These are phyloP conservation scores for Chalcis sispes DNA, from an alignment of 2,888 invertebrate genomes.

Conservation along the genomic window DNA sequence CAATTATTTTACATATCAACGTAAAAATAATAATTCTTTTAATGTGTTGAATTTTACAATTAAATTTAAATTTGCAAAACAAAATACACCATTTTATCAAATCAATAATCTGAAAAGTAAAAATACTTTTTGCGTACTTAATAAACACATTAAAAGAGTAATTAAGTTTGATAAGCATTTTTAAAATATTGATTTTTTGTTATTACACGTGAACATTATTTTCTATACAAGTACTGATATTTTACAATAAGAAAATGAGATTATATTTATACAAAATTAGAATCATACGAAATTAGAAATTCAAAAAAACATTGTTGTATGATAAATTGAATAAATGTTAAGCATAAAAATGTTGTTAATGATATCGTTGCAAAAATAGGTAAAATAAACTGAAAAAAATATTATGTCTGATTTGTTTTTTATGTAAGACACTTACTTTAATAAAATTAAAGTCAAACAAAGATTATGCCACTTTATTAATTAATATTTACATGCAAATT, in stretches of 20 bases:
- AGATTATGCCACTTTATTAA: neutral
- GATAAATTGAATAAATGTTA: slow-evolving; percentile 15
- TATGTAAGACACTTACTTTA: neutral
- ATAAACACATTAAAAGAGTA: too few species aligned
- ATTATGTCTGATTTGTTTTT: slow-evolving; percentile 24
- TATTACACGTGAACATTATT: neutral
- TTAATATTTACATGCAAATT: slow-evolving; percentile 18
- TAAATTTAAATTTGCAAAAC: neutral
- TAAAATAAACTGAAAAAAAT: neutral
- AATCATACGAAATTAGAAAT: slow-evolving; percentile 24
- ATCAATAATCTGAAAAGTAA: too few species aligned
- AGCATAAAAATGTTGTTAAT: slow-evolving; percentile 17
- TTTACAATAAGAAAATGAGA: slow-evolving; percentile 6
- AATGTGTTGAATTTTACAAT: neutral
- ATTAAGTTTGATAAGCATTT: neutral
- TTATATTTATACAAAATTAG: too few species aligned
- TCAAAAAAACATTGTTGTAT: slow-evolving; percentile 30
- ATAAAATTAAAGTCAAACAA: slow-evolving; percentile 7
- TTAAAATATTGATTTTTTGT: neutral
- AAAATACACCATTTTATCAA: neutral
- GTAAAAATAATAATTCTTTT: slow-evolving; percentile 2
- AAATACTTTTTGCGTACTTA: too few species aligned
- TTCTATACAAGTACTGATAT: neutral
- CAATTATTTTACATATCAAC: slow-evolving; percentile 38
- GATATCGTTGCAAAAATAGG: neutral